Evolutionary conservation across 2,888 invertebrate genomes (phyloP).

Genomic region (Drosophila kokeensis): DNA sequence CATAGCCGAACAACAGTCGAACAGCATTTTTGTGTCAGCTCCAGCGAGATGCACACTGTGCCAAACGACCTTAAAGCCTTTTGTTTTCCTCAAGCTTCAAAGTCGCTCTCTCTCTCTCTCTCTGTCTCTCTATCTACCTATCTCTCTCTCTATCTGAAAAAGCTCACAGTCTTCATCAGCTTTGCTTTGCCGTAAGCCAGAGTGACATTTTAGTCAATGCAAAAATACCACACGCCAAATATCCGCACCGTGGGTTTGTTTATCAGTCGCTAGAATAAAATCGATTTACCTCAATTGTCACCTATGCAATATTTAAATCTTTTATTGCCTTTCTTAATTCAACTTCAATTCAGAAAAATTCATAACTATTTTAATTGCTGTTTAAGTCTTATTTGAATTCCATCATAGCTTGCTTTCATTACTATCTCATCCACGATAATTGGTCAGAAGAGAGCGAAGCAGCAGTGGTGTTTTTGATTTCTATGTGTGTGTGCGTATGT

Average conservation of each 20-base stretch:
- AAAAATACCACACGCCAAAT: constrained; percentile 32
- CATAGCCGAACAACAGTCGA: constrained; percentile 27
- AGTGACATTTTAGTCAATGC: constrained; percentile 25
- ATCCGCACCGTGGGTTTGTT: constrained; percentile 14
- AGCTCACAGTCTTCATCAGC: constrained; percentile 14
- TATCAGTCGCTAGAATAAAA: neutral
- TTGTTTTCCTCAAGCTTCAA: constrained; percentile 19
- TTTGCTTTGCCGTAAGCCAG: constrained; percentile 4
- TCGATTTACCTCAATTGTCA: neutral
- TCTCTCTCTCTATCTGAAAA: neutral
- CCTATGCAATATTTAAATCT: neutral
- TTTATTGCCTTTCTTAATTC: neutral
- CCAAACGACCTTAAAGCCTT: constrained; percentile 49
- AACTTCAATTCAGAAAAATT: neutral
- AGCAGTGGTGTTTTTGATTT: neutral
- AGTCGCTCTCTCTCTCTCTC: constrained; percentile 9
- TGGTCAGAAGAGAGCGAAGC: neutral
- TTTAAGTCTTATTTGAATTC: neutral
- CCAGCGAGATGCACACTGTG: constrained; percentile 13
- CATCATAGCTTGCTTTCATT: neutral
- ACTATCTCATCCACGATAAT: neutral
- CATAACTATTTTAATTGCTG: neutral
- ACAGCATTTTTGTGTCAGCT: constrained; percentile 41
- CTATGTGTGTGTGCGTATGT: neutral
- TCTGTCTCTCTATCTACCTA: neutral